Evolutionary conservation across 2,113 vertebrate species (phyloP), one percentile per base, ranked within the genome.

Genomic region (Oncorhynchus clarkii): DNA sequence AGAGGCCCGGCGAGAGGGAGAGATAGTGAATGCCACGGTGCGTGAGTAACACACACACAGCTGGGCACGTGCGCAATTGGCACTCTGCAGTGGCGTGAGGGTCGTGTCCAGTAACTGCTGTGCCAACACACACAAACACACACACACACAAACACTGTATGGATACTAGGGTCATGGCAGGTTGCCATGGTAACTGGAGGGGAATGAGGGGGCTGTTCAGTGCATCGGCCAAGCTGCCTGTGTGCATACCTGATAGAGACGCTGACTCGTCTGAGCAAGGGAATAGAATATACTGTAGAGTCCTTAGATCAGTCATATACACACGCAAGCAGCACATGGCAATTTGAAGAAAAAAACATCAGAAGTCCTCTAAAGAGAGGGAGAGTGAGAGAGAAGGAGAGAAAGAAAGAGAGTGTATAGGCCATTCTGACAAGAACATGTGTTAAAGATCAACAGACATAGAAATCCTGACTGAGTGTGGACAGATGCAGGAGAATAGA

Each of bases 181-280:
- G 87, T 87, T 85, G 73, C 85, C 80, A 88, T 84, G 78, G 77
- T 72, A 87, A 74, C 78, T 74, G 49, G 60, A 22, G 14, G 6
- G 67, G 31, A 67, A 49, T 75, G 65, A 71, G 74, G 72, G 77
- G 65, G 68, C 9, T 73, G 66, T 51, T 51, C 49, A 51, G 51
- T 54, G 51, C 51, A 54, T 54, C 51, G 16, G 16, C 51, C 51
- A 54, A 14, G 39, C 39, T 11, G 39, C 39, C 39, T 5, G 16
- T 54, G 54, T 14, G 54, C 26, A 60, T 68, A 2, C 18, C 7
- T 9, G 49, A 27, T 5, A 29, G 16, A 57, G 16, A 14, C 18
- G 51, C 51, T 54, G 51, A 54, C 51, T 14, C 51, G 51, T 18
- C 51, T 54, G 12, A 54, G 16, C 51, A 27, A 39, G 26, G 67